Percentiles rank a stretch among this genome's conserved stretches.
phyloP scores from a whole-genome alignment of 2,888 invertebrate species.

The Ptycholaimellus sp. region DNA sequence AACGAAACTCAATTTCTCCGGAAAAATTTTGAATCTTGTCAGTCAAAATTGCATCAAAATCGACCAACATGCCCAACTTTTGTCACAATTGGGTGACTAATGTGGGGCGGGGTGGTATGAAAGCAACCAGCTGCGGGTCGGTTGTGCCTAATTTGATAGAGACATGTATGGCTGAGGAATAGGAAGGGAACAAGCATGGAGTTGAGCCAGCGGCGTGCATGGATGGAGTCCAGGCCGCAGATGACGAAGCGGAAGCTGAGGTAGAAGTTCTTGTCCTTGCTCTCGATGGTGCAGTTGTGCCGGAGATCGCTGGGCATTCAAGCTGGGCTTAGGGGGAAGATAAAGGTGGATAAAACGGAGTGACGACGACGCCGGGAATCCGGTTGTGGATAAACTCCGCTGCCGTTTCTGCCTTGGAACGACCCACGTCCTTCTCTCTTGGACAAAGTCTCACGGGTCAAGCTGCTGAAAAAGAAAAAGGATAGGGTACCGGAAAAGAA shows the following conservation, averaged over 20 bases:
- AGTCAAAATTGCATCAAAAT: too few relatives aligned
- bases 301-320: too few relatives aligned
- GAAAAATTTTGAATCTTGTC: too few relatives aligned
- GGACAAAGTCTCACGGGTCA: too few relatives aligned
- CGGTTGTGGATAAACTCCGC: conserved; percentile 74
- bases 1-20: too few relatives aligned
- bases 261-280: conserved; percentile 69
- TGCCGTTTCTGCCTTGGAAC: conserved; percentile 79
- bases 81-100: too few relatives aligned
- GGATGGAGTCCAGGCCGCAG: conserved; percentile 85
- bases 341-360: conserved; percentile 34
- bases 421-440: conserved; percentile 63
- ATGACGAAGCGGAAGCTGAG: conserved; percentile 72
- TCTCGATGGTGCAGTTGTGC: conserved; percentile 74
- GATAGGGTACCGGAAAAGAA: conserved; percentile 64
- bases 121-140: too few relatives aligned
- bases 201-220: conserved; percentile 90
- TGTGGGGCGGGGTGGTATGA: too few relatives aligned
- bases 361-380: conserved; percentile 61
- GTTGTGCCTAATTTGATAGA: too few relatives aligned
- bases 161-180: too few relatives aligned
- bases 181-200: conserved; percentile 39
- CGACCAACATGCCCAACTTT: too few relatives aligned
- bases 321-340: not conserved
- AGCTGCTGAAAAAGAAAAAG: too few relatives aligned